Evolutionary conservation across 2,888 invertebrate species (phyloP).

Genomic region (Prosopocoilus inquinatus): DNA sequence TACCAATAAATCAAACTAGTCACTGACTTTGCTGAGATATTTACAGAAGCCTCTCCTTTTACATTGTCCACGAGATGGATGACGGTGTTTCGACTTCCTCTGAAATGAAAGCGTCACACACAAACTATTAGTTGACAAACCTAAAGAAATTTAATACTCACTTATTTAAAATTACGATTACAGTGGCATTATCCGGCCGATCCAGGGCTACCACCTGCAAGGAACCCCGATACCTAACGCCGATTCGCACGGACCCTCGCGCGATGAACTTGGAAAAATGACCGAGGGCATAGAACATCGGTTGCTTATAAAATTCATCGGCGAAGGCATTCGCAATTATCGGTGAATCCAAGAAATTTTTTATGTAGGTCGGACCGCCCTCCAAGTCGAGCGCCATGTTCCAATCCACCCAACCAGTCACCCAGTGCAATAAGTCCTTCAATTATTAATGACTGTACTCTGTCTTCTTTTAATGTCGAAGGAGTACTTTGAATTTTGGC

Average conservation of each 20-base stretch:
- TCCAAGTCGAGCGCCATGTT: conserved; percentile 69
- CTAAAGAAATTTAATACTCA: not conserved
- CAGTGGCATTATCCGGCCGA: conserved; percentile 53
- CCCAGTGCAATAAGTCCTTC: conserved; percentile 70
- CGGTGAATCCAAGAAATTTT: conserved; percentile 76
- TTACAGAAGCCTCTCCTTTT: too few species aligned
- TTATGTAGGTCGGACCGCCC: conserved; percentile 78
- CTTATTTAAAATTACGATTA: conserved; percentile 50
- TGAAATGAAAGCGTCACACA: too few species aligned
- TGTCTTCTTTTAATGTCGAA: too few species aligned
- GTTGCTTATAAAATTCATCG: conserved; percentile 81
- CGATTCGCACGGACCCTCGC: conserved; percentile 53
- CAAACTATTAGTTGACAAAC: too few species aligned
- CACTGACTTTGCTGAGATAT: too few species aligned
- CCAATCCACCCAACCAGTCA: conserved; percentile 86
- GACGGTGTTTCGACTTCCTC: too few species aligned
- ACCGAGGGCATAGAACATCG: conserved; percentile 78
- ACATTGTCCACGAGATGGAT: too few species aligned
- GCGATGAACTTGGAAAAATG: conserved; percentile 68
- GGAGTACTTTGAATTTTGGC: too few species aligned
- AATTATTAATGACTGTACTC: too few species aligned
- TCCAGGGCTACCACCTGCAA: conserved; percentile 54
- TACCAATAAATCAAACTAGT: too few species aligned
- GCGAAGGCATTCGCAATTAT: conserved; percentile 59
- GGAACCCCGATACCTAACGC: conserved; percentile 26